Evolutionary conservation across 2,113 vertebrate species (phyloP), one percentile per base, ranked within the genome.

Genomic region (Triplophysa tibetana): DNA sequence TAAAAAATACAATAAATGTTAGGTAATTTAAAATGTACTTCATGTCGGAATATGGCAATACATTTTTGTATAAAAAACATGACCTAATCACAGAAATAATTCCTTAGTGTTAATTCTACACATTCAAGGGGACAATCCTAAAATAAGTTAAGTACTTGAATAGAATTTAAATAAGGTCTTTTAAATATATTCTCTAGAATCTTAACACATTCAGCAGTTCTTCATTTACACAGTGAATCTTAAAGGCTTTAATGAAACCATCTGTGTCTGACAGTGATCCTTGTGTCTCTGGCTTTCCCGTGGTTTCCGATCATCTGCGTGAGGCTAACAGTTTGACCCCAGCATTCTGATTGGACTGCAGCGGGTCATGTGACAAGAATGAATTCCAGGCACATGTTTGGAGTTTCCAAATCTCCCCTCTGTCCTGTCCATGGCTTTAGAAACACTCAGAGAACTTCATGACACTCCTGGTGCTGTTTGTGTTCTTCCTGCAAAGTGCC

Each of bases 161-260:
- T 21, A 58, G 43, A n/a, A 58, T n/a, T 21, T 38, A 33, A 48
- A 79, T 26, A 67, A n/a, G 45, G 6, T 17, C 8, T 16, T 48
- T 67, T 82, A 82, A 79, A 82, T 78, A 70, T 26, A 54, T 41
- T 2, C 17, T 70, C 9, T 9, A 43, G 41, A 33, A 64, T 73
- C 50, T 1, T 60, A 3, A 64, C 19, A 38, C 21, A 38, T 70
- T 79, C 43, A 63, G 12, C 17, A 14, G 75, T 73, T 52, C 8
- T 8, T 48, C 7, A 11, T 1, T 63, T 8, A 72, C 17, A 50
- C 29, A 13, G 45, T 66, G 66, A 58, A 70, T 54, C 33, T 7
- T 29, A 26, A 43, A 8, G 8, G 43, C 43, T 45, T 52, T 14
- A 19, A n/a, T 5, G 38, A 24, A 19, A 68, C 54, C 54, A 74